Evolutionary conservation across 2,888 invertebrate genomes (phyloP).

Genomic region (Smittia sp.): DNA sequence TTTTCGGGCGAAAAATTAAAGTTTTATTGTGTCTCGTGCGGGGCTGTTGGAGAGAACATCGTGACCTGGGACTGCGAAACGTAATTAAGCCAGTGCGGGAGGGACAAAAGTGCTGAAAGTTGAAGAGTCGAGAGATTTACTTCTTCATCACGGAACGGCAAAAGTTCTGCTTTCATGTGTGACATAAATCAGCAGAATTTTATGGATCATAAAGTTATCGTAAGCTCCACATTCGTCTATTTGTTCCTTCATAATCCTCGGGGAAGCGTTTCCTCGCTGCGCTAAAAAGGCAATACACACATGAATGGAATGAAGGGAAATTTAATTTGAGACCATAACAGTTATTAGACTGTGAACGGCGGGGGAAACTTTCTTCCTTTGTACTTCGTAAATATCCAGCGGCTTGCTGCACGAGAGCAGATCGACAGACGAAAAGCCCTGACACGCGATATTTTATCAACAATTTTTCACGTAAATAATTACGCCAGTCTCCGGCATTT

Average conservation of each 20-base stretch:
- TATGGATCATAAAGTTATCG: conserved; percentile 17
- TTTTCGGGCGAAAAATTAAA: not conserved
- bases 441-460: conserved; percentile 2
- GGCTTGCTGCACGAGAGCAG: not conserved
- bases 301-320: not conserved
- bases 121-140: conserved; percentile 15
- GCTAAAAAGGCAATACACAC: not conserved
- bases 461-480: not conserved
- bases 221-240: not conserved
- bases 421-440: not conserved
- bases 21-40: conserved; percentile 3
- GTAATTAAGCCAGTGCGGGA: not conserved
- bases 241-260: not conserved
- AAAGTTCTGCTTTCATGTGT: conserved; percentile 8
- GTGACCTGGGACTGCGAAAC: not conserved
- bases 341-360: not conserved
- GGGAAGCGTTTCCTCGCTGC: not conserved
- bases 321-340: not conserved
- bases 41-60: not conserved
- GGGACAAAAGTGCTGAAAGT: not conserved
- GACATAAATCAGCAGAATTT: not conserved
- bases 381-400: not conserved
- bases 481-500: not conserved
- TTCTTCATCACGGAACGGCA: not conserved
- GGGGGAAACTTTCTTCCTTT: not conserved